Base-by-base conservation (phyloP, 92 coral and sea anemone species). In the Porites lobata region DNA sequence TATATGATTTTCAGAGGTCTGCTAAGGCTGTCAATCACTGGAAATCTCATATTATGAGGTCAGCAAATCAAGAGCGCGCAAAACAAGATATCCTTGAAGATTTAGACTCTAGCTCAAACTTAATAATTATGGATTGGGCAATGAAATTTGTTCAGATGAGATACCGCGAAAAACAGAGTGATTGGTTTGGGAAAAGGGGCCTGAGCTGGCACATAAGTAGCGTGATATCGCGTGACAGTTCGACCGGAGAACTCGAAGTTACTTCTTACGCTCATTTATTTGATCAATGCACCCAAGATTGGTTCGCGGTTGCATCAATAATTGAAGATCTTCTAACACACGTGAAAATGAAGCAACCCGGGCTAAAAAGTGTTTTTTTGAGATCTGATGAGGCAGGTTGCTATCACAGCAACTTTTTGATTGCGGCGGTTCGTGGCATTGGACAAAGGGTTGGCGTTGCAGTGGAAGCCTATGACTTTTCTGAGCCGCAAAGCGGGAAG, bases 11-110 rank as follows among this genome's bases (percentile, higher is more conserved):
- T 43, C 43, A 72, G 12, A 58, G 24, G 50, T 73, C 91, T 8
- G 74, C 53, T 1, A 69, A 69, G 75, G 52, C 75, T 69, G 32
- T 69, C 75, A 69, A 69, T 69, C 26, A 65, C 50, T 86, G 90
- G 90, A 86, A 86, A 79, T 68, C 78, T 57, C 90, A 78, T 75
- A 86, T 79, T 68, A 58, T 86, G 77, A 62, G 90, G 26, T 86
- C 90, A 69, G 52, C 51, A 57, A 86, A 86, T 29, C 90, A 86
- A 79, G 90, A 86, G 29, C 62, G 54, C 18, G 90, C 90, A 66
- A 86, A 77, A 32, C 90, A 86, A 65, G 83, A 86, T 52, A n/a
- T 78, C 18, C 76, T 86, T 64, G 66, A 77, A 53, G 62, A 65
- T 24, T 72, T 86, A 69, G 74, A 86, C 75, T 24, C n/a, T 22